These are phyloP conservation scores for Drosophila kurseongensis DNA, from an alignment of 1,140 invertebrate genomes.

Conservation along the genomic window DNA sequence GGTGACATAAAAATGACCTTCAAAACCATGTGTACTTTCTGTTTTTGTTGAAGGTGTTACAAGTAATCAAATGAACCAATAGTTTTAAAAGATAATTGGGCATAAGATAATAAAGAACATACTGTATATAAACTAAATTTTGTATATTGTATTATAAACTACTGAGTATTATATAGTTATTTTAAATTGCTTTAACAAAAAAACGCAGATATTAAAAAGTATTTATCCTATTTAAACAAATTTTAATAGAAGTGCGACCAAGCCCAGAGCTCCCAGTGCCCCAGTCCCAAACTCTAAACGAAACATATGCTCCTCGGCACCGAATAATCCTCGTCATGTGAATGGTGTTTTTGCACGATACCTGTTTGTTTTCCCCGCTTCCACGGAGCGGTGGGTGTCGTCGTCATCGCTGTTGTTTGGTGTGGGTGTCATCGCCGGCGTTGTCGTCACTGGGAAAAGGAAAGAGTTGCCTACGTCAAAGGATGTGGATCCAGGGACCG, in stretches of 20 bases:
- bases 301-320: slow-evolving; percentile 21
- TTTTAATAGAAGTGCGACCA: not conserved
- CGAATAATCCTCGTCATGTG: slow-evolving; percentile 16
- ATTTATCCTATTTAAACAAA: not conserved
- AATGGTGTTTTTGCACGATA: slow-evolving; percentile 51
- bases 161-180: too few species aligned
- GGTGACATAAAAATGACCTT: slow-evolving; percentile 56
- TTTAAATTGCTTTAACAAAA: too few species aligned
- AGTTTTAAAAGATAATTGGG: too few species aligned
- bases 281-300: not conserved
- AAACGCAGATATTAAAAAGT: too few species aligned
- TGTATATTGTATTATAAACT: too few species aligned
- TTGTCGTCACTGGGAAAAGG: slow-evolving; percentile 63
- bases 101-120: too few species aligned
- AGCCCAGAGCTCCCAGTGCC: not conserved
- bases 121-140: too few species aligned
- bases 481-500: slow-evolving; percentile 33
- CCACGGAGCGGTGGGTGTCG: slow-evolving; percentile 38
- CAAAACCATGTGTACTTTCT: not conserved
- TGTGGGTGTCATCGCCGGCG: slow-evolving; percentile 65
- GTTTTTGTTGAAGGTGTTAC: not conserved
- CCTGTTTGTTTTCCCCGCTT: slow-evolving; percentile 37
- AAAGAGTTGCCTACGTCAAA: slow-evolving; percentile 38
- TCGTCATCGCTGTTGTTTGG: slow-evolving; percentile 44
- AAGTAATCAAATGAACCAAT: not conserved